phyloP scores from a whole-genome alignment of 2,888 invertebrate genomes.

The Thera britannica region DNA sequence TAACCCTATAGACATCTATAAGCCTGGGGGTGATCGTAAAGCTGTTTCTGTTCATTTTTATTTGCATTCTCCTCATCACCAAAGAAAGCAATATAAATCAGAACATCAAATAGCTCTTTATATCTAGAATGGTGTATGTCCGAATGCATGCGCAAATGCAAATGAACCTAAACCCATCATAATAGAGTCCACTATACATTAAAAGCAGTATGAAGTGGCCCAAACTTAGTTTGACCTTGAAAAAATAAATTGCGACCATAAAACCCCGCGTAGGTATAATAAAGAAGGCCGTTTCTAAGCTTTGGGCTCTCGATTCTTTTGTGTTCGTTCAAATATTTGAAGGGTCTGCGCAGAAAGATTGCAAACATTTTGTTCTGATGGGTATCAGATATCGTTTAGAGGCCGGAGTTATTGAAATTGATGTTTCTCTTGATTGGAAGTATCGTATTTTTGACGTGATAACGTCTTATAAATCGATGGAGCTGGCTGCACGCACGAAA shows the following conservation, averaged over 20 bases:
- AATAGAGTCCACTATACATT: conserved; percentile 2
- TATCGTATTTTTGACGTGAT: too few species aligned
- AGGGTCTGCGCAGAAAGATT: conserved; percentile 23
- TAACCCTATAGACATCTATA: too few species aligned
- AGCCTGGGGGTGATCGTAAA: too few species aligned
- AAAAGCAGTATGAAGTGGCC: not conserved
- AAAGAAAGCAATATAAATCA: too few species aligned
- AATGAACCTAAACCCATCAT: not conserved
- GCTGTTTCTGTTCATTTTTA: too few species aligned
- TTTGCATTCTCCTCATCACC: too few species aligned
- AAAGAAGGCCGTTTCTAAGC: conserved; percentile 32
- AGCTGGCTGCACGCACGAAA: too few species aligned
- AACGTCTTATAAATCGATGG: too few species aligned
- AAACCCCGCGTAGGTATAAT: conserved; percentile 33
- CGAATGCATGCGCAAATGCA: not conserved
- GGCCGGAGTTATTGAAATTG: conserved; percentile 14
- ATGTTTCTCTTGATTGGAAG: conserved; percentile 7
- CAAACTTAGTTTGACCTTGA: conserved; percentile 24
- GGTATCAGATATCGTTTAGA: conserved; percentile 28
- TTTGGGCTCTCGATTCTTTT: conserved; percentile 28
- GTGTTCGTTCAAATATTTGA: conserved; percentile 40
- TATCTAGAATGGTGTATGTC: too few species aligned
- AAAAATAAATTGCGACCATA: conserved; percentile 32
- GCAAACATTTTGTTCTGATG: conserved; percentile 29
- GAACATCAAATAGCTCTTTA: too few species aligned